Evolutionary conservation across 1,140 invertebrate species (phyloP), one percentile per base, ranked within the genome.

Genomic region (Neodiprion lecontei): DNA sequence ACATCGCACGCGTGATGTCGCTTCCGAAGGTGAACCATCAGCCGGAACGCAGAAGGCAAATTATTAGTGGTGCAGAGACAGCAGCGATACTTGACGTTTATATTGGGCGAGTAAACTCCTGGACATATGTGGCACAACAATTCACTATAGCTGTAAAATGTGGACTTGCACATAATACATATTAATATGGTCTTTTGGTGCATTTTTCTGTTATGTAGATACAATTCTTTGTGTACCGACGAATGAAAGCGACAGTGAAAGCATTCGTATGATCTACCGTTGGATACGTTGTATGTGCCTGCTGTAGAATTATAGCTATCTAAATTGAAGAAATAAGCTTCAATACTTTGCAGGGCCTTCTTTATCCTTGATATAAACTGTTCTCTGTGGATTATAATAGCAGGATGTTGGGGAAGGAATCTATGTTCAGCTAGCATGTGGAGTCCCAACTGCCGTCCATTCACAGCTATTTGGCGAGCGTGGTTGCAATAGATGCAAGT

Each of bases 21-120:
- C 83, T 95, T 96, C 48, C 95, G 84, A 74, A 96, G 83, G 87
- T 96, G 95, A 47, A 96, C 95, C 94, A 96, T 96, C 50, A 96
- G 87, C 67, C 94, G 90, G 86, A 96, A 96, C 7, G 94, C 92
- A 48, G 95, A 96, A n/a, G 95, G 94, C 72, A 96, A 89, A 75
- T 91, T 91, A 79, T 92, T 91, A 75, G 92, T 86, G 69, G 91
- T 89, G 85, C 95, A 96, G 73, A 95, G 89, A 85, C 94, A 95
- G 82, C 95, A 96, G 68, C 94, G 89, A 80, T 91, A 94, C 67
- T 87, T 89, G 69, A 93, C 90, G 80, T 91, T 90, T 73, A 90
- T 91, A 77, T 93, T 91, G 73, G 91, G 89, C 76, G 91, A 89
- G 87, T 94, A 94, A 71, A 90, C 86, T 47, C 95, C 95, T 48